Evolutionary conservation across 2,797 vertebrate genomes (phyloP).

Genomic region (Pipistrellus kuhlii): DNA sequence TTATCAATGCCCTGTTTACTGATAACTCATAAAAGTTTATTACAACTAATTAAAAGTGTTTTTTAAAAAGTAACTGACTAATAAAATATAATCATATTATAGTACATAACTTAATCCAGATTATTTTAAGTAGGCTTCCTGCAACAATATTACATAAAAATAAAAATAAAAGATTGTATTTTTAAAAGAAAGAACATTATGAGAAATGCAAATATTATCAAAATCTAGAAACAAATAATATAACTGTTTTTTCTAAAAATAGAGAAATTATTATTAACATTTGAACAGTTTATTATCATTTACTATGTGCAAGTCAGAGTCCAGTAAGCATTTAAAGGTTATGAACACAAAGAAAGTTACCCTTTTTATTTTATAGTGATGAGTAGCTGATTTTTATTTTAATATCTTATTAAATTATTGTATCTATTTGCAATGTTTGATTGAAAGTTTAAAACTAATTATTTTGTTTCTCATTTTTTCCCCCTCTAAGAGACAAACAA

Average conservation of each 20-base stretch:
- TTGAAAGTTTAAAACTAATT: constrained; percentile 38
- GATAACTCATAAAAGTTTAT: neutral
- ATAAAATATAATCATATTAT: neutral
- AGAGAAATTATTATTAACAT: neutral
- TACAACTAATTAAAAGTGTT: neutral
- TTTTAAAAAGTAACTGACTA: neutral
- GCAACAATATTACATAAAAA: neutral
- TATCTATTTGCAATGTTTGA: neutral
- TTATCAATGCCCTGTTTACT: neutral
- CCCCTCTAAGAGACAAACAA: neutral
- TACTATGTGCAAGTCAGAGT: neutral
- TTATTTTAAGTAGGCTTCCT: neutral
- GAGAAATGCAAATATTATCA: neutral
- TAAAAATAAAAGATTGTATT: neutral
- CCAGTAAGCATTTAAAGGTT: neutral
- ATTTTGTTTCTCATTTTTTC: neutral
- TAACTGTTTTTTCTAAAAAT: neutral
- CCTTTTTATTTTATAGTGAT: neutral
- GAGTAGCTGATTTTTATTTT: neutral
- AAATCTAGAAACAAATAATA: neutral
- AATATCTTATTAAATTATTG: constrained; percentile 8
- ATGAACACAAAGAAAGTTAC: neutral
- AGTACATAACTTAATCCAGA: neutral
- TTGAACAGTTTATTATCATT: neutral
- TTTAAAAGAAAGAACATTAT: neutral